phyloP scores from a whole-genome alignment of 2,888 invertebrate genomes.

The Phania funesta region DNA sequence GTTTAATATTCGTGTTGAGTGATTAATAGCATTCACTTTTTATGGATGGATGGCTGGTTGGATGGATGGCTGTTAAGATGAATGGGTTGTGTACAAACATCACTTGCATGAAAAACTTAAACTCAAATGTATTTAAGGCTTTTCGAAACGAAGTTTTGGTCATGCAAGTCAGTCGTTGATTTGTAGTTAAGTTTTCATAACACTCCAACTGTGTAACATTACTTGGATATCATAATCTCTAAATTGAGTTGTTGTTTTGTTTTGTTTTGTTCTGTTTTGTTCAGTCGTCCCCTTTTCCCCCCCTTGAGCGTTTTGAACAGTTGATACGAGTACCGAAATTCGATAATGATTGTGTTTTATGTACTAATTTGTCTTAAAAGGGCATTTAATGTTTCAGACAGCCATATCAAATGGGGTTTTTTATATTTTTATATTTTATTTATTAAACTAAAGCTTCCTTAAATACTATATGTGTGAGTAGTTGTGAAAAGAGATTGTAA shows the following conservation, averaged over 20 bases:
- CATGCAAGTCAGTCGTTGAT: neutral
- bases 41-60: slow-evolving; percentile 32
- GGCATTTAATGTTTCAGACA: slow-evolving; percentile 59
- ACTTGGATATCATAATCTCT: slow-evolving; percentile 60
- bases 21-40: slow-evolving; percentile 77
- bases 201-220: slow-evolving; percentile 46
- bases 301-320: slow-evolving; percentile 2
- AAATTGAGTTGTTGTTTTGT: slow-evolving; percentile 48
- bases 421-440: neutral
- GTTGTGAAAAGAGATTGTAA: slow-evolving; percentile 36
- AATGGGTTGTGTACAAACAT: slow-evolving; percentile 52
- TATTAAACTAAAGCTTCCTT: slow-evolving; percentile 33
- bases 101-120: slow-evolving; percentile 23
- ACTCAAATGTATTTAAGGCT: slow-evolving; percentile 34
- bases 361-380: slow-evolving; percentile 63
- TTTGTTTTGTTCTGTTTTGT: slow-evolving; percentile 34
- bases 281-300: neutral
- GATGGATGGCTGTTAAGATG: slow-evolving; percentile 20
- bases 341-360: slow-evolving; percentile 29
- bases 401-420: slow-evolving; percentile 46
- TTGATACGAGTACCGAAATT: slow-evolving; percentile 26
- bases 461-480: neutral
- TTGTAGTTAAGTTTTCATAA: slow-evolving; percentile 30
- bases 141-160: slow-evolving; percentile 34
- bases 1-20: slow-evolving; percentile 77